Evolutionary conservation across 1,140 invertebrate genomes (phyloP).

Genomic region (Drosophila melanogaster): DNA sequence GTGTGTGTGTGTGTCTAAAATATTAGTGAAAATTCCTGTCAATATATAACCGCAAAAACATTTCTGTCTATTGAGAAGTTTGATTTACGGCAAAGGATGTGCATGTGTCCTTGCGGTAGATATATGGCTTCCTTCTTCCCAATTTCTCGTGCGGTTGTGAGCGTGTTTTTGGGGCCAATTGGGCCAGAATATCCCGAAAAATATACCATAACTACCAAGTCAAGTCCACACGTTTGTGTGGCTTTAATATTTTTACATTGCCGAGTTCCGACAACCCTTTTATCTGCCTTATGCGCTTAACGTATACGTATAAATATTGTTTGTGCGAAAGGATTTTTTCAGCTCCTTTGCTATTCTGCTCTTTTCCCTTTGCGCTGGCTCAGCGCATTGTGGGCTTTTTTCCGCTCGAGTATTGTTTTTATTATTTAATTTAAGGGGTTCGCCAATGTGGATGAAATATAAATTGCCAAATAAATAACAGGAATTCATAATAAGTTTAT

Average conservation of each 20-base stretch:
- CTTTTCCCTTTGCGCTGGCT: conserved; percentile 19
- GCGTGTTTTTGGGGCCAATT: conserved; percentile 46
- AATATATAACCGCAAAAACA: conserved; percentile 57
- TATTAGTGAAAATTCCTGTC: conserved; percentile 56
- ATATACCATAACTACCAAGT: conserved; percentile 26
- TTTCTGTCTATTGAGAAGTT: conserved; percentile 58
- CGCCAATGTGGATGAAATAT: conserved; percentile 54
- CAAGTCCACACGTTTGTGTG: conserved; percentile 32
- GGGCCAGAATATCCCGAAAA: conserved; percentile 38
- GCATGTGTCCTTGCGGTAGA: conserved; percentile 31
- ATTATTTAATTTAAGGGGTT: conserved; percentile 65
- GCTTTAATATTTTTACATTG: conserved; percentile 58
- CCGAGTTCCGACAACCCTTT: conserved; percentile 1
- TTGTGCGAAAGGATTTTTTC: conserved; percentile 25
- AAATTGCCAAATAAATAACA: conserved; percentile 55
- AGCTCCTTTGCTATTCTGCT: background rate
- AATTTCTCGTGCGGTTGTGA: conserved; percentile 25
- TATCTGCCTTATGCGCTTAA: conserved; percentile 42
- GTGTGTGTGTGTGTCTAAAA: conserved; percentile 34
- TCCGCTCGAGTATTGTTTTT: conserved; percentile 33
- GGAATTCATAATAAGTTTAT: conserved; percentile 50
- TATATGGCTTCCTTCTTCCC: conserved; percentile 11
- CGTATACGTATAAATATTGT: conserved; percentile 5
- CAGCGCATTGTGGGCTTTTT: conserved; percentile 13
- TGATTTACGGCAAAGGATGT: conserved; percentile 56